phyloP scores from a whole-genome alignment of 1,140 invertebrate species.

The Eriosoma lanigerum region DNA sequence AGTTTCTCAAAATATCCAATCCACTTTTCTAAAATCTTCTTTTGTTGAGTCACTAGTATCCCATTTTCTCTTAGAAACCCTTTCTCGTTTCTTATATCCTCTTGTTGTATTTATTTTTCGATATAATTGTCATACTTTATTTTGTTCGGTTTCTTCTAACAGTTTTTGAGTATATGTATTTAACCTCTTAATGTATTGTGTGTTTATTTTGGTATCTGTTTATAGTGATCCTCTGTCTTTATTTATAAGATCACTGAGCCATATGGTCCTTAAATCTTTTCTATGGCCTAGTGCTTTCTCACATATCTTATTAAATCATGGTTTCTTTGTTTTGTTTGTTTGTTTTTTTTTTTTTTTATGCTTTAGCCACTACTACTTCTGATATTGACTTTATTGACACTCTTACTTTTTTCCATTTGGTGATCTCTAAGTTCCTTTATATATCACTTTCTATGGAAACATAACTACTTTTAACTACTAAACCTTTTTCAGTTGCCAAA shows the following conservation, averaged over 20 bases:
- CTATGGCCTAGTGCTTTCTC: too few species aligned
- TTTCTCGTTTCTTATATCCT: conserved; percentile 5
- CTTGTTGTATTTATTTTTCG: background rate
- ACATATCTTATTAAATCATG: background rate
- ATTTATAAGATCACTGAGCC: background rate
- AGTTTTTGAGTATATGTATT: background rate
- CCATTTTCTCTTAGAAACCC: conserved; percentile 34
- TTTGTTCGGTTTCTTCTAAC: background rate
- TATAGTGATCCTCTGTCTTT: conserved; percentile 14
- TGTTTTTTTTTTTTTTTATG: background rate
- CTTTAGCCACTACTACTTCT: background rate
- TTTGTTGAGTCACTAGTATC: conserved; percentile 19
- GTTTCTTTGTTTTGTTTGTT: background rate
- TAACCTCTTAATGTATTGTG: background rate
- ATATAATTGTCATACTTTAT: background rate
- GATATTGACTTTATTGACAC: background rate
- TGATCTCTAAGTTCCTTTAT: conserved; percentile 6
- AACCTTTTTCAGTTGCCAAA: conserved; percentile 5
- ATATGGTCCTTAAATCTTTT: too few species aligned
- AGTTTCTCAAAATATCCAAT: conserved; percentile 16
- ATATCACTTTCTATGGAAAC: background rate
- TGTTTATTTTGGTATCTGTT: background rate
- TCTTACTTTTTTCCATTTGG: background rate
- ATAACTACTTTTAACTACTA: conserved; percentile 4
- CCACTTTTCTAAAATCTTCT: conserved; percentile 23